These are phyloP conservation scores for Archips xylosteana DNA, from an alignment of 2,888 invertebrate genomes.

Conservation along the genomic window DNA sequence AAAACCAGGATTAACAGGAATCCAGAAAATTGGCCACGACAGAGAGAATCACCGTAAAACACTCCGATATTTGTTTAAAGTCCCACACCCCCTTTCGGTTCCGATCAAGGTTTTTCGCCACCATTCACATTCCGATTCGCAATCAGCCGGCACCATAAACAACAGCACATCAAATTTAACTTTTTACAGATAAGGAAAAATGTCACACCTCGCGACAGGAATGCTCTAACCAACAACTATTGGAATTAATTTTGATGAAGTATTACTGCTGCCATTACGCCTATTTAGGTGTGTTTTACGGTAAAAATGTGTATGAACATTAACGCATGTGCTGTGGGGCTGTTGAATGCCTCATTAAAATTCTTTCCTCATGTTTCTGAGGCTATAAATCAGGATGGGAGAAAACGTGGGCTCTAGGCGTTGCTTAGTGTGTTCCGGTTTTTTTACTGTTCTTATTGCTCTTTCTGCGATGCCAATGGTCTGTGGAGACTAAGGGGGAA, in stretches of 20 bases:
- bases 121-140: conserved; percentile 5
- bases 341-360: conserved; percentile 57
- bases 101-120: background rate
- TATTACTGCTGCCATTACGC: conserved; percentile 45
- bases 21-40: too few species aligned
- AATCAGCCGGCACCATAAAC: conserved; percentile 28
- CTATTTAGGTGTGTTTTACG: conserved; percentile 53
- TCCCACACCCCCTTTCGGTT: background rate
- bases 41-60: too few species aligned
- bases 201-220: conserved; percentile 53
- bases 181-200: conserved; percentile 44
- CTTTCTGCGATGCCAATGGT: background rate
- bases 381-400: conserved; percentile 52
- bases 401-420: conserved; percentile 42
- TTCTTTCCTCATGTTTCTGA: conserved; percentile 51
- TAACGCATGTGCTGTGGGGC: conserved; percentile 41
- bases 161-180: conserved; percentile 26
- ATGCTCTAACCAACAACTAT: conserved; percentile 49
- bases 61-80: background rate
- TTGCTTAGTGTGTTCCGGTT: background rate
- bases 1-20: too few species aligned
- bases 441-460: background rate
- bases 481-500: background rate
- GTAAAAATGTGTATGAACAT: conserved; percentile 50
- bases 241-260: conserved; percentile 35